Conservation (phyloP, 2,888 invertebrate species). For the Oxyscelio sp. region DNA sequence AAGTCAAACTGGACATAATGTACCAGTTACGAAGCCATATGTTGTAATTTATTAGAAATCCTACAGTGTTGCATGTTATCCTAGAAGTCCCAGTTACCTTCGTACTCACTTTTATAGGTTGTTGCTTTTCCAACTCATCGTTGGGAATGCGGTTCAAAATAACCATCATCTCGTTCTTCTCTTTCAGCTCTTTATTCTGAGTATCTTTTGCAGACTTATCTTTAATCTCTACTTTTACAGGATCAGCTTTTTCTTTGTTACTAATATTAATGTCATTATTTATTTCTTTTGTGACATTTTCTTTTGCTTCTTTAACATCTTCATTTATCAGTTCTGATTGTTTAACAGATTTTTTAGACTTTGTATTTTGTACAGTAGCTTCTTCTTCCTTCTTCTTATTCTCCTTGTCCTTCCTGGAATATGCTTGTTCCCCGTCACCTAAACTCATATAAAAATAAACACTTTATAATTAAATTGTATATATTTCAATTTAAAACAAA, state of each 20-base stretch:
- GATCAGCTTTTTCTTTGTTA: conserved; percentile 88
- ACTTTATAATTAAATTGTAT: background rate
- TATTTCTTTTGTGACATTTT: conserved; percentile 88
- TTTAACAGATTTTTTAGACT: conserved; percentile 89
- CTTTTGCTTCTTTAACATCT: conserved; percentile 86
- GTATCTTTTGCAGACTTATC: conserved; percentile 89
- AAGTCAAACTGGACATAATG: too few relatives aligned
- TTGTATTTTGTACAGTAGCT: conserved; percentile 87
- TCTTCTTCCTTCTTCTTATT: conserved; percentile 91
- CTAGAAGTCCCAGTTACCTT: too few relatives aligned
- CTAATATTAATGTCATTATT: conserved; percentile 86
- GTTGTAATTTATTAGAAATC: too few relatives aligned
- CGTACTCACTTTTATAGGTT: conserved; percentile 77
- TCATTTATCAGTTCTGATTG: conserved; percentile 89
- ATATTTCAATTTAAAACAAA: too few relatives aligned
- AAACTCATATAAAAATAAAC: background rate
- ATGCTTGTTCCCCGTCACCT: conserved; percentile 92
- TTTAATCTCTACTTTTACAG: conserved; percentile 88
- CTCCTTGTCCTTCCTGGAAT: conserved; percentile 92
- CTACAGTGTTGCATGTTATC: too few relatives aligned
- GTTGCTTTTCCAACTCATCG: conserved; percentile 80
- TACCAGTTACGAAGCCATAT: too few relatives aligned
- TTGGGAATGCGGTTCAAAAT: conserved; percentile 84
- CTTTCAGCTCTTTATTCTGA: conserved; percentile 89
- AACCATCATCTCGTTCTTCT: conserved; percentile 87